These are phyloP conservation scores for Apogon talboti DNA, from an alignment of 2,797 vertebrate genomes.

Conservation along the genomic window DNA sequence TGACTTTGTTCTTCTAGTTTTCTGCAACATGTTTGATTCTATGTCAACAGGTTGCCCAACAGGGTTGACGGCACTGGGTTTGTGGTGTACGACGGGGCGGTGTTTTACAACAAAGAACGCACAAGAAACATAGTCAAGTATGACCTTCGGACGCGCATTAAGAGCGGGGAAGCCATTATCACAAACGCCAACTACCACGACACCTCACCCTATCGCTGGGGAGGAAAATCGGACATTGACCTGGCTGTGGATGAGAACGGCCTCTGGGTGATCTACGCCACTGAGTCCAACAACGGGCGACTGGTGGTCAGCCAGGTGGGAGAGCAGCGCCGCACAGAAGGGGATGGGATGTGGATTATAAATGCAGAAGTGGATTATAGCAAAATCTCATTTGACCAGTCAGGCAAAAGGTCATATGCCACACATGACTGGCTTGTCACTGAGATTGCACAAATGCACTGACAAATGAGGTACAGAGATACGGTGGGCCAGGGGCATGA, in stretches of 20 bases:
- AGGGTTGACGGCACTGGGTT: constrained; percentile 95
- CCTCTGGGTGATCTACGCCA: constrained; percentile 96
- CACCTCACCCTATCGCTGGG: constrained; percentile 95
- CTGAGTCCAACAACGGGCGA: constrained; percentile 91
- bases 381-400: constrained; percentile 58
- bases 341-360: constrained; percentile 60
- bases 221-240: constrained; percentile 96
- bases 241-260: constrained; percentile 95
- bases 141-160: constrained; percentile 93
- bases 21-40: constrained; percentile 26
- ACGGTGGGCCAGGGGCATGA: constrained; percentile 18
- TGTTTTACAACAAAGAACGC: constrained; percentile 97
- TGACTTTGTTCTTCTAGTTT: constrained; percentile 31
- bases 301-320: constrained; percentile 95
- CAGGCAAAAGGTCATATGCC: constrained; percentile 45
- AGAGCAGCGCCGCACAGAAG: constrained; percentile 40
- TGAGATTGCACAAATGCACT: constrained; percentile 44
- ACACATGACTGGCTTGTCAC: constrained; percentile 35
- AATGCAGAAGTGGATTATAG: constrained; percentile 60
- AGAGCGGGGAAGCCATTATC: constrained; percentile 95
- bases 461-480: constrained; percentile 51
- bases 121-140: constrained; percentile 96
- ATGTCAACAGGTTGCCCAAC: constrained; percentile 87
- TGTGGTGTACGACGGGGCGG: constrained; percentile 94
- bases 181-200: constrained; percentile 95